Conservation (phyloP, 2,888 invertebrate genomes). For the Spisula solida region DNA sequence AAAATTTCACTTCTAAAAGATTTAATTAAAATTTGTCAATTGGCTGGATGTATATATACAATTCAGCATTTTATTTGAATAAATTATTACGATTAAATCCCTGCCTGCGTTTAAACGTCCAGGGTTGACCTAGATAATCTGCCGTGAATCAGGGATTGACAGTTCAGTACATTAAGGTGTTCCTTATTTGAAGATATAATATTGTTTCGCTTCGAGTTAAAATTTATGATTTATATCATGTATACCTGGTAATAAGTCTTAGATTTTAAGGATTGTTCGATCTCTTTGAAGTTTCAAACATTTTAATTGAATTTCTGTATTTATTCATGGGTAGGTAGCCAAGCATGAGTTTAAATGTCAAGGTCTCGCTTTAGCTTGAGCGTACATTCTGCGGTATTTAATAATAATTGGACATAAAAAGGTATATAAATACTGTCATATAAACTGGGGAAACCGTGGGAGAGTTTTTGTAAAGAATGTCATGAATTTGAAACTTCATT, state of each 20-base stretch:
- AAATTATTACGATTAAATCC: background rate
- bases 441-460: background rate
- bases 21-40: slow-evolving; percentile 7
- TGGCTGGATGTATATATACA: background rate
- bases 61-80: background rate
- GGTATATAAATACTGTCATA: background rate
- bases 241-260: background rate
- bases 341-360: background rate
- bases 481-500: no score
- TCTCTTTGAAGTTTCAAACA: background rate
- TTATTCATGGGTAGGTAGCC: background rate
- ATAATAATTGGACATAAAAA: slow-evolving; percentile 4
- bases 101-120: background rate
- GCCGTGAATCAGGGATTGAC: background rate
- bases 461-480: background rate
- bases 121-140: background rate
- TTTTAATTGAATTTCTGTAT: background rate
- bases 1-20: background rate
- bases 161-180: background rate
- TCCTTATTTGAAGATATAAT: background rate
- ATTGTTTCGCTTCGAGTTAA: background rate
- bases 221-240: background rate
- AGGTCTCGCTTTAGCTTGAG: background rate
- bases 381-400: slow-evolving; percentile 8
- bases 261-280: background rate